A percentile compares a stretch with the other conserved stretches of the same genome.
phyloP scores from a whole-genome alignment of 2,888 invertebrate species.

The Lottia scabra region DNA sequence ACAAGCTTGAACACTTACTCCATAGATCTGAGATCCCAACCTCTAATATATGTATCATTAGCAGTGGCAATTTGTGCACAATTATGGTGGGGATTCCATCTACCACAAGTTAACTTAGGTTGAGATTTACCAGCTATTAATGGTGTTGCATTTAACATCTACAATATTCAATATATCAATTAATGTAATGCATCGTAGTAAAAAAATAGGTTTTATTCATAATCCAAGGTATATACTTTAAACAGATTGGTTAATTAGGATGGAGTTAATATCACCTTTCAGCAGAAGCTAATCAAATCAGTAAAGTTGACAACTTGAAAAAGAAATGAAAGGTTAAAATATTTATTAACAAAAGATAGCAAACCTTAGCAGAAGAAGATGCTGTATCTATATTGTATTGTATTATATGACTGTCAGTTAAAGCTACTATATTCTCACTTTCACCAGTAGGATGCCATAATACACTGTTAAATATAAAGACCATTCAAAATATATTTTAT shows the following conservation, averaged over 20 bases:
- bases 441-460: constrained; percentile 88
- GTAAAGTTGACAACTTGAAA: too few species aligned
- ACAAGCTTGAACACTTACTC: constrained; percentile 67
- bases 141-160: constrained; percentile 56
- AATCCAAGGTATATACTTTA: background rate
- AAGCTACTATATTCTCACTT: constrained; percentile 78
- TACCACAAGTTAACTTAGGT: constrained; percentile 84
- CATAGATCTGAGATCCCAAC: constrained; percentile 86
- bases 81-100: constrained; percentile 96
- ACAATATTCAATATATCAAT: background rate
- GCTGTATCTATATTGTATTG: constrained; percentile 79
- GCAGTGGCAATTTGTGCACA: constrained; percentile 87
- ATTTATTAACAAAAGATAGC: too few species aligned
- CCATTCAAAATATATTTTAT: too few species aligned
- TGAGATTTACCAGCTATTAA: constrained; percentile 78
- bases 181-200: too few species aligned
- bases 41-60: constrained; percentile 86
- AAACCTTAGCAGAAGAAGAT: constrained; percentile 56
- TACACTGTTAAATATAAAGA: constrained; percentile 71
- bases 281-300: too few species aligned
- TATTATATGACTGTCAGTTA: constrained; percentile 82
- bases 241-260: too few species aligned
- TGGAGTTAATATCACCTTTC: too few species aligned
- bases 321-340: too few species aligned
- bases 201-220: background rate